phyloP scores from a whole-genome alignment of 2,797 vertebrate genomes.

The Spea hammondii region DNA sequence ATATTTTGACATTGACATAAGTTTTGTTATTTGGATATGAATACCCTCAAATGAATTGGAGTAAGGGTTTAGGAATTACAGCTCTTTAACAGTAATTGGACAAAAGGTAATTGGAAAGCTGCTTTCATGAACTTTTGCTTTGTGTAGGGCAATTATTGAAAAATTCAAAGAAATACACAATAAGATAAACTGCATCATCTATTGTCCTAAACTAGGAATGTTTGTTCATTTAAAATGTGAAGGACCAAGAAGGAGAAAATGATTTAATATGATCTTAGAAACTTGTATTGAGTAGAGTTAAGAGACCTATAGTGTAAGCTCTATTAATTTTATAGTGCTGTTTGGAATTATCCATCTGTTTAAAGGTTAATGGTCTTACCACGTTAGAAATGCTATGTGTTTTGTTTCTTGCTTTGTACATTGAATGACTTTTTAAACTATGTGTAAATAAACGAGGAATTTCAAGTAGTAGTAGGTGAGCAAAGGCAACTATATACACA shows the following conservation, averaged over 20 bases:
- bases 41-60: too few relatives aligned
- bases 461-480: too few relatives aligned
- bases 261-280: conserved; percentile 74
- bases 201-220: conserved; percentile 42
- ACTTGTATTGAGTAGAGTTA: conserved; percentile 70
- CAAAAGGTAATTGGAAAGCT: too few relatives aligned
- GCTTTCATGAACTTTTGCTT: not conserved
- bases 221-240: conserved; percentile 59
- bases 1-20: too few relatives aligned
- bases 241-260: conserved; percentile 62
- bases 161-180: not conserved
- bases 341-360: conserved; percentile 83
- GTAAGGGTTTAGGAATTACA: too few relatives aligned
- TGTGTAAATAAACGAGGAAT: conserved; percentile 24
- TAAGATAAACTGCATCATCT: conserved; percentile 7
- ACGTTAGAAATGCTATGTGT: conserved; percentile 77
- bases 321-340: conserved; percentile 81
- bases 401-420: conserved; percentile 71
- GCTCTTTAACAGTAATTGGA: too few relatives aligned
- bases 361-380: conserved; percentile 86
- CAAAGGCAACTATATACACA: too few relatives aligned
- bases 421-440: conserved; percentile 50
- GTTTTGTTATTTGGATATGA: too few relatives aligned
- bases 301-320: conserved; percentile 71
- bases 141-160: not conserved